phyloP scores from a whole-genome alignment of 2,113 vertebrate species.

The Rhinolophus sinicus region DNA sequence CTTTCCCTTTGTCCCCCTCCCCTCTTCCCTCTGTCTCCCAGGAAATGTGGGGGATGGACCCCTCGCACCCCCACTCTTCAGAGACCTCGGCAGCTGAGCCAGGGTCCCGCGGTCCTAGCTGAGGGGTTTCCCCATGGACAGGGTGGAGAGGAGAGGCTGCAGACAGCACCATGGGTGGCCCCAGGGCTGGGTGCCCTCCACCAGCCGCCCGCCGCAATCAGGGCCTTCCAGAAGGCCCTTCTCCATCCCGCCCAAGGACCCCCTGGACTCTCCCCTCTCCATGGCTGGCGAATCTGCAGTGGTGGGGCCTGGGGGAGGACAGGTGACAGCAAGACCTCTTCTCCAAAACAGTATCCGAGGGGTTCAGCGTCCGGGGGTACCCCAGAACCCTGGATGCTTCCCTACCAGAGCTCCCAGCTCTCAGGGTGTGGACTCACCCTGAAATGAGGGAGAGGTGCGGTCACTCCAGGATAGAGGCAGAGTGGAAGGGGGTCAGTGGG shows the following conservation, averaged over 20 bases:
- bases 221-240: background rate
- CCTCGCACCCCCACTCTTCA: too few relatives aligned
- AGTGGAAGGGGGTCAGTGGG: background rate
- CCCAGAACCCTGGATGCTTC: rapidly evolving
- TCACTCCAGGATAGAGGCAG: background rate
- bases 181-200: background rate
- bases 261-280: background rate
- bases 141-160: rapidly evolving
- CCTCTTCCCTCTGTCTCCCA: background rate
- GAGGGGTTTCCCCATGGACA: background rate
- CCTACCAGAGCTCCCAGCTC: too few relatives aligned
- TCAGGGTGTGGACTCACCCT: rapidly evolving
- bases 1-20: background rate
- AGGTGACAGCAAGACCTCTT: background rate
- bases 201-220: background rate
- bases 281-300: background rate
- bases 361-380: background rate
- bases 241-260: background rate
- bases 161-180: background rate
- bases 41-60: too few relatives aligned
- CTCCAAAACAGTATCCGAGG: rapidly evolving
- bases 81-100: background rate
- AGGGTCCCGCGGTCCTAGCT: rapidly evolving
- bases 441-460: background rate
- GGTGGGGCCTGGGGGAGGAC: too few relatives aligned